Percentiles rank a stretch among this genome's conserved stretches.
These are phyloP conservation scores for Trididemnum nubilum DNA, from an alignment of 23 tunicate species.

Conservation along the genomic window DNA sequence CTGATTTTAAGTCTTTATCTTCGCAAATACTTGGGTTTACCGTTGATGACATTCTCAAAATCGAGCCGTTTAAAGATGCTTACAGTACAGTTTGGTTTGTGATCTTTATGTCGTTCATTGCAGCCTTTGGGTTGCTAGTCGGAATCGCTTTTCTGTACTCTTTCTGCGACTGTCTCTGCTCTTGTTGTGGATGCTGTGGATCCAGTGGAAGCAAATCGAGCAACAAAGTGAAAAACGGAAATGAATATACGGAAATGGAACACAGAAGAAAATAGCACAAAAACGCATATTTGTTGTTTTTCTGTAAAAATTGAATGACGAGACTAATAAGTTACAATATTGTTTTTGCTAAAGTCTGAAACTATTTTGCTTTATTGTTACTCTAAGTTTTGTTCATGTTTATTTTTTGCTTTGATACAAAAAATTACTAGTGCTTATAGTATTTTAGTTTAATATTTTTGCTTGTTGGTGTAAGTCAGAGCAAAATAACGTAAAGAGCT, in stretches of 20 bases:
- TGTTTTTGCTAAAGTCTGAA: no score
- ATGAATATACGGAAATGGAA: slow-evolving; percentile 6
- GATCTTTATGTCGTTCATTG: slow-evolving; percentile 72
- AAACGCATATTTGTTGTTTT: no score
- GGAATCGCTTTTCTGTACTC: slow-evolving; percentile 68
- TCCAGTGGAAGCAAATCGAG: not conserved
- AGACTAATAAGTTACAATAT: no score
- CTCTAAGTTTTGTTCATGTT: no score
- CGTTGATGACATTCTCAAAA: slow-evolving; percentile 52
- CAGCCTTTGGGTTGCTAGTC: slow-evolving; percentile 31
- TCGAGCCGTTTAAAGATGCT: slow-evolving; percentile 66
- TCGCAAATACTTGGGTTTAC: slow-evolving; percentile 48
- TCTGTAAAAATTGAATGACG: no score
- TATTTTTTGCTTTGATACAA: no score
- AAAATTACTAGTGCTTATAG: no score
- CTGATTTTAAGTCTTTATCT: slow-evolving; percentile 31
- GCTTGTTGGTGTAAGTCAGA: no score
- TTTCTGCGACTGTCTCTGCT: slow-evolving; percentile 65
- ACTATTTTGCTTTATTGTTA: no score
- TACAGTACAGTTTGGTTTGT: slow-evolving; percentile 84
- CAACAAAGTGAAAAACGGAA: slow-evolving; percentile 14
- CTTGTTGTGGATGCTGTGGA: no score
- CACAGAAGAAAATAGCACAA: not conserved
- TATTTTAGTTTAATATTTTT: no score
- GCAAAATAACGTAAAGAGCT: no score